Base-by-base conservation (phyloP, 2,888 invertebrate species). In the Caenorhabditis sp. region DNA sequence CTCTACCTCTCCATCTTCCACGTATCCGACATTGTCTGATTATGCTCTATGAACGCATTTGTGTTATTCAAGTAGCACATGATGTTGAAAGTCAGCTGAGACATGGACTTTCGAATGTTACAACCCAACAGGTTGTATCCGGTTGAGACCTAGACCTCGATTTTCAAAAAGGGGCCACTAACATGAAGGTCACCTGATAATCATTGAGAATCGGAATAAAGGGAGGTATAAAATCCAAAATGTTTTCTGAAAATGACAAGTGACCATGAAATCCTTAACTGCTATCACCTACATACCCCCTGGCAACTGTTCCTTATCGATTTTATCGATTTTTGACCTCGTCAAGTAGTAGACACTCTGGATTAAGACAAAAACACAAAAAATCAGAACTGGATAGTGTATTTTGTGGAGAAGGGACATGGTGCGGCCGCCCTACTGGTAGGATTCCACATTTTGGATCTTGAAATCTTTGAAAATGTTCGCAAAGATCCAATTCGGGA, bases 31-130 rank as follows among this genome's bases (percentile, higher is more conserved):
- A 74, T 32, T 2, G 65, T 37, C 8, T 58, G 74, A 20, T 65
- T 65, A 15, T 37, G 24, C 8, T 74, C 44, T 24, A 35, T 47
- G 40, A 40, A 74, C 6, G 37, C 32, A 9, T 47, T 37, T 0
- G 74, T 74, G 58, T 74, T 74, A 18, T 60, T 65, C 20, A 74
- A 28, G 24, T 65, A 65, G 50, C 74, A 74, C 18, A 74, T 62
- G 47, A 74, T 47, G 22, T 74, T 74, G 9, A 37, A 50, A 28
- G 24, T 58, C 20, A 74, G 58, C 28, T 74, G 74, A 2, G 74
- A 74, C 74, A 74, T 74, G 22, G 65, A 65, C 51, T 74, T 74
- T 0, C 74, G 64, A 26, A 74, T 60, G 28, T 51, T 65, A 40
- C 74, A 74, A 0, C 58, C 74, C 0, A 60, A n/a, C 0, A 74